Conservation (phyloP, 2,113 vertebrate genomes). For the Myiozetetes cayanensis region DNA sequence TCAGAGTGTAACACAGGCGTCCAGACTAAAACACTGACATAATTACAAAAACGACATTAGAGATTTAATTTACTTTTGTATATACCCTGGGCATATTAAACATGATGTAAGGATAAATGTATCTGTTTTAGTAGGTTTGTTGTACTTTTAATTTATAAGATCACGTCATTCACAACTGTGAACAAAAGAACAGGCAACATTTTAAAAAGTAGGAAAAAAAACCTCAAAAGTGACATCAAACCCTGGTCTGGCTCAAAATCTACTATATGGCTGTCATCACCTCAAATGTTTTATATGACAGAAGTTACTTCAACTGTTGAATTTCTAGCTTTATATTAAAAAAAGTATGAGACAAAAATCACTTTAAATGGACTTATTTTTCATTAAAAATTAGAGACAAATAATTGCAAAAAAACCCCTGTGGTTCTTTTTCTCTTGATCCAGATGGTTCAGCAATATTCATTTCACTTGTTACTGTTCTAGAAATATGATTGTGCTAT, state of each 20-base stretch:
- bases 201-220: neutral
- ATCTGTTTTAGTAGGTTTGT: neutral
- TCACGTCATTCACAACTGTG: neutral
- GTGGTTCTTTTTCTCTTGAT: neutral
- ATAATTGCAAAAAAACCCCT: neutral
- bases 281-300: neutral
- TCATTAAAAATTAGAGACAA: neutral
- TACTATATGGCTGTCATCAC: neutral
- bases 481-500: neutral
- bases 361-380: neutral
- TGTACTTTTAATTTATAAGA: neutral
- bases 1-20: neutral
- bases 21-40: neutral
- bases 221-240: neutral
- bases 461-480: neutral
- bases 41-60: neutral
- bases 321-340: neutral
- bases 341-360: neutral
- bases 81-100: neutral
- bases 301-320: neutral
- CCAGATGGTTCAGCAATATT: neutral
- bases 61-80: neutral
- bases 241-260: neutral
- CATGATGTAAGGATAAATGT: neutral
- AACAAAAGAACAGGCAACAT: neutral